Conservation (phyloP, 2,797 vertebrate species). For the Typhlichthys eigenmanni region DNA sequence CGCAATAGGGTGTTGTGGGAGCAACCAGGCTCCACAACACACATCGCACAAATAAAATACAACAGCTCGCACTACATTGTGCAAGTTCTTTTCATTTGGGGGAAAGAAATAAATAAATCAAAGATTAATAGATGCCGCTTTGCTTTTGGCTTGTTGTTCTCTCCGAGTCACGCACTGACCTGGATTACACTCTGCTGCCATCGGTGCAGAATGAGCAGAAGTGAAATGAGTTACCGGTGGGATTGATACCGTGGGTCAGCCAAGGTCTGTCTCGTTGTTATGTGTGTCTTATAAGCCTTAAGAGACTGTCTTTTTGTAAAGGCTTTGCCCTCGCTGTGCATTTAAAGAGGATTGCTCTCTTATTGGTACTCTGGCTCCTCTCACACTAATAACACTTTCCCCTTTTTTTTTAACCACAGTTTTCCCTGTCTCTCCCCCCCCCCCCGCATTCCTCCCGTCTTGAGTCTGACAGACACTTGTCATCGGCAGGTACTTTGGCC, state of each 20-base stretch:
- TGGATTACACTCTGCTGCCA: slow-evolving; percentile 10
- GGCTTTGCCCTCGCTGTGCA: slow-evolving; percentile 24
- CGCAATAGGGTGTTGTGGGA: slow-evolving; percentile 17
- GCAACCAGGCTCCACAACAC: background rate
- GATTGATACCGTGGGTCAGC: slow-evolving; percentile 38
- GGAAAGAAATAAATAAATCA: slow-evolving; percentile 23
- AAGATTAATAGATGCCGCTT: slow-evolving; percentile 27
- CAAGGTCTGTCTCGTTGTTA: slow-evolving; percentile 27
- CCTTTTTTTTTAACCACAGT: slow-evolving; percentile 24
- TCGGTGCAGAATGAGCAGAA: slow-evolving; percentile 27
- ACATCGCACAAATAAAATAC: slow-evolving; percentile 13
- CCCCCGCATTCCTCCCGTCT: slow-evolving; percentile 58
- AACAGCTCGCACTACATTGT: slow-evolving; percentile 2
- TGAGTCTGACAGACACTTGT: slow-evolving; percentile 70
- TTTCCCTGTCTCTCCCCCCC: slow-evolving; percentile 18
- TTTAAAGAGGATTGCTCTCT: slow-evolving; percentile 18
- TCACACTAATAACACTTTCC: slow-evolving; percentile 13
- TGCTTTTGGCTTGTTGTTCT: slow-evolving; percentile 17
- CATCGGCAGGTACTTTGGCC: slow-evolving; percentile 71
- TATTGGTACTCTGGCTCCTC: slow-evolving; percentile 1
- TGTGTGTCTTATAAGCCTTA: slow-evolving; percentile 10
- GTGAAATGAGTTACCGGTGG: slow-evolving; percentile 39
- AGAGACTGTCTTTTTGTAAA: slow-evolving; percentile 24
- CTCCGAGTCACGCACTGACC: slow-evolving; percentile 14
- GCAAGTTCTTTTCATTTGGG: slow-evolving; percentile 21